These are phyloP conservation scores for Choreutis nemorana DNA, from an alignment of 2,888 invertebrate species.

Conservation along the genomic window DNA sequence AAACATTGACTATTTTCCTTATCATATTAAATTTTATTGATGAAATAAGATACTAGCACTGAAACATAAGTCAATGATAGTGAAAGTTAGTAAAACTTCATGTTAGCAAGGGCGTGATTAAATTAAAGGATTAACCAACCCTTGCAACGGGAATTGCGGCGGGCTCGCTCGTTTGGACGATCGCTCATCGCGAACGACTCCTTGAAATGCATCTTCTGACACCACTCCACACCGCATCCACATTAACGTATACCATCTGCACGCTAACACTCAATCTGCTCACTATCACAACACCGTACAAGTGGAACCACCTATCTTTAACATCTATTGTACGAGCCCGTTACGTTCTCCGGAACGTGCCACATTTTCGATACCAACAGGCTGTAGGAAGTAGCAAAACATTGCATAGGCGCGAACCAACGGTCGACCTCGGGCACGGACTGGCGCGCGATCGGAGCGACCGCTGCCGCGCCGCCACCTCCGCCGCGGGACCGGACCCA, in stretches of 20 bases:
- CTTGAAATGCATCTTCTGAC: slow-evolving; percentile 65
- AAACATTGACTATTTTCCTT: too few relatives aligned
- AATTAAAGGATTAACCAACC: too few relatives aligned
- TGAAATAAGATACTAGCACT: too few relatives aligned
- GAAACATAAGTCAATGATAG: too few relatives aligned
- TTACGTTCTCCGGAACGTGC: slow-evolving; percentile 29
- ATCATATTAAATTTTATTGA: too few relatives aligned
- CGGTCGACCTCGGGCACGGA: slow-evolving; percentile 59
- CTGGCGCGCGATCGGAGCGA: slow-evolving; percentile 60
- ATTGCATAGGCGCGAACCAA: slow-evolving; percentile 48
- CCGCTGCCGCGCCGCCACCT: slow-evolving; percentile 58
- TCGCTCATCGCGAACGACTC: slow-evolving; percentile 66
- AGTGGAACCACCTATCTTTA: slow-evolving; percentile 27
- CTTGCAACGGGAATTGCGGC: slow-evolving; percentile 64
- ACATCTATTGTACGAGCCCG: slow-evolving; percentile 31
- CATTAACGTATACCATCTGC: slow-evolving; percentile 60
- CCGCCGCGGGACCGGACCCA: slow-evolving; percentile 62
- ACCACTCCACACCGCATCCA: slow-evolving; percentile 55
- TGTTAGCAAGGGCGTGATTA: too few relatives aligned
- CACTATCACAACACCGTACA: slow-evolving; percentile 41
- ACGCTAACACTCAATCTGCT: slow-evolving; percentile 47
- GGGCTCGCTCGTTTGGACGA: slow-evolving; percentile 63
- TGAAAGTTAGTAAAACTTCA: too few relatives aligned
- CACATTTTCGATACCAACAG: slow-evolving; percentile 49
- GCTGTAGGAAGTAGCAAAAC: slow-evolving; percentile 32